phyloP scores from a whole-genome alignment of 2,113 vertebrate species.

The Corvus cornix region DNA sequence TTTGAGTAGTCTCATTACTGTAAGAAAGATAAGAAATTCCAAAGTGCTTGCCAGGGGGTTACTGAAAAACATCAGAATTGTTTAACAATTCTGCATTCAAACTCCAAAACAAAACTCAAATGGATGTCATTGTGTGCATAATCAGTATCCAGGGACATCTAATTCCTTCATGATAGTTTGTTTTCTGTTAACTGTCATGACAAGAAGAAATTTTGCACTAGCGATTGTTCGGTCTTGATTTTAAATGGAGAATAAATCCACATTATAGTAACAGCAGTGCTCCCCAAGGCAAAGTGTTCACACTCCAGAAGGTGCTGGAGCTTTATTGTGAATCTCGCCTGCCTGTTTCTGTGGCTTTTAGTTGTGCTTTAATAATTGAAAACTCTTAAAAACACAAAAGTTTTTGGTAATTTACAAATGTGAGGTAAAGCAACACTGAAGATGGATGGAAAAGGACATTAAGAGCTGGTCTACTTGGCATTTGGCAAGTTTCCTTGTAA shows the following conservation, averaged over 20 bases:
- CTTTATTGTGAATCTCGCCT: not conserved
- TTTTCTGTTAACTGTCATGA: not conserved
- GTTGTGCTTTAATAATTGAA: not conserved
- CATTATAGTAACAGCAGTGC: not conserved
- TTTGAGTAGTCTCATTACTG: not conserved
- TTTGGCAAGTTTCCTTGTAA: not conserved
- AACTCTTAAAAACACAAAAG: not conserved
- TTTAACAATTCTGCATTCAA: constrained; percentile 29
- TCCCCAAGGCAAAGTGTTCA: constrained; percentile 8
- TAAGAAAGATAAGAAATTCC: not conserved
- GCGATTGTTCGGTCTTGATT: not conserved
- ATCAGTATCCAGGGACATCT: not conserved
- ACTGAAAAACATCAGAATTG: not conserved
- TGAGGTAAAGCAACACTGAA: not conserved
- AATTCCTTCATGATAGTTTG: not conserved
- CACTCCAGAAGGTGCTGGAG: constrained; percentile 21
- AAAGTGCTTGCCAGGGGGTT: not conserved
- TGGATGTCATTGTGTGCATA: not conserved
- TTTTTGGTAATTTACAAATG: not conserved
- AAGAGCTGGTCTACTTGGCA: not conserved
- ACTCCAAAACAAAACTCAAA: constrained; percentile 13
- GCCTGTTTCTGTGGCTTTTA: not conserved
- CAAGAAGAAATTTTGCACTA: not conserved
- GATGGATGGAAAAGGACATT: not conserved
- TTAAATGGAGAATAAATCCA: constrained; percentile 17